These are phyloP conservation scores for Trisateles emortualis DNA, from an alignment of 2,888 invertebrate species.

Conservation along the genomic window DNA sequence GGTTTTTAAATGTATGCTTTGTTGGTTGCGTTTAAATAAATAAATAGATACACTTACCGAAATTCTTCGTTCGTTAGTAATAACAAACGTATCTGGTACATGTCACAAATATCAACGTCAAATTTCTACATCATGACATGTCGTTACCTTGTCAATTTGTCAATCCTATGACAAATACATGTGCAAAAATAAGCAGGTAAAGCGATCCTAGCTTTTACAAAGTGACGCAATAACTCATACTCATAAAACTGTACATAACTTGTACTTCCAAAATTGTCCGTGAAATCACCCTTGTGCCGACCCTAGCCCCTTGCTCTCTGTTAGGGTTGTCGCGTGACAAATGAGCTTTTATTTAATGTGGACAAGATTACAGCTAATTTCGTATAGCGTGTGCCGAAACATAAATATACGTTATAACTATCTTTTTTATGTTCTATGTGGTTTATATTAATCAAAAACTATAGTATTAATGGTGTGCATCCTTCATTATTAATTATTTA, in stretches of 20 bases:
- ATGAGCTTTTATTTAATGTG: slow-evolving; percentile 62
- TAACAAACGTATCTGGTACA: too few species aligned
- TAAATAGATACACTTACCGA: too few species aligned
- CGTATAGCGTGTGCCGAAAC: slow-evolving; percentile 48
- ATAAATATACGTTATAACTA: slow-evolving; percentile 37
- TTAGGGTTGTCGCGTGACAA: slow-evolving; percentile 71
- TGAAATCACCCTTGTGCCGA: slow-evolving; percentile 32
- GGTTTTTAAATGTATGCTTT: too few species aligned
- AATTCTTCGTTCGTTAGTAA: too few species aligned
- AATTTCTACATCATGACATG: neutral
- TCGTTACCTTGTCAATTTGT: neutral
- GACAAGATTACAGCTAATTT: slow-evolving; percentile 59
- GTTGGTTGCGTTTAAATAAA: too few species aligned
- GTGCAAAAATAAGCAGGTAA: slow-evolving; percentile 29
- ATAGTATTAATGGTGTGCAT: neutral
- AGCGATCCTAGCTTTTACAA: slow-evolving; percentile 16
- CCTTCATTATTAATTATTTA: too few species aligned
- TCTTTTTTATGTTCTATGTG: slow-evolving; percentile 19
- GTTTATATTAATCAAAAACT: slow-evolving; percentile 1
- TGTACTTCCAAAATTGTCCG: slow-evolving; percentile 25
- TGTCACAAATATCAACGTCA: neutral
- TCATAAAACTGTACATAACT: slow-evolving; percentile 31
- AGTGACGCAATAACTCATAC: slow-evolving; percentile 37
- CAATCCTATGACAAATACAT: slow-evolving; percentile 11
- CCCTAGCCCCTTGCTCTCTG: slow-evolving; percentile 39